phyloP scores from a whole-genome alignment of 1,140 invertebrate species.

The Atopsyche davidsoni region DNA sequence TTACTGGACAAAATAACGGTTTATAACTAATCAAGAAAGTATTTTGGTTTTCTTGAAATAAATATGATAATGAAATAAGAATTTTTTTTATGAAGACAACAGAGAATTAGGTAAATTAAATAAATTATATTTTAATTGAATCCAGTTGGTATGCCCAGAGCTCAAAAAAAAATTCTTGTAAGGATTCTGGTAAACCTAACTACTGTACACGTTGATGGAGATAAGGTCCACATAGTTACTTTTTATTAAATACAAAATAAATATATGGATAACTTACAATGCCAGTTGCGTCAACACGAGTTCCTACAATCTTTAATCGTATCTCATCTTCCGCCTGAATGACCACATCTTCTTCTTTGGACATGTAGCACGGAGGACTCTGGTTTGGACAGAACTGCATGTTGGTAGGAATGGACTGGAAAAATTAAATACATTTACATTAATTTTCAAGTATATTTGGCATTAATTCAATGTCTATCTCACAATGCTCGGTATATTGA shows the following conservation, averaged over 20 bases:
- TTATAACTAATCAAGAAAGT: no score
- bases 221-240: background rate
- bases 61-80: no score
- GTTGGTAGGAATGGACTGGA: constrained; percentile 94
- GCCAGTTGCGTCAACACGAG: constrained; percentile 90
- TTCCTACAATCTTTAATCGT: constrained; percentile 95
- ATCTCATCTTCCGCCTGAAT: constrained; percentile 99
- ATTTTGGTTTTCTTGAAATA: no score
- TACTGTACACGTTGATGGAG: background rate
- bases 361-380: constrained; percentile 97
- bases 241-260: background rate
- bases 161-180: background rate
- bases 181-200: background rate
- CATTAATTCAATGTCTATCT: no score
- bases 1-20: no score
- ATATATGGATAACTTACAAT: constrained; percentile 60
- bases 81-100: background rate
- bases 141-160: background rate
- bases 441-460: constrained; percentile 9
- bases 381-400: constrained; percentile 99
- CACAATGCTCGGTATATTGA: no score
- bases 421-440: constrained; percentile 32
- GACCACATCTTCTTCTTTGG: constrained; percentile 96
- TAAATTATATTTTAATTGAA: background rate
- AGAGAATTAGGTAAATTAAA: background rate